Evolutionary conservation across 2,113 vertebrate species (phyloP).

Genomic region (Bungarus multicinctus): DNA sequence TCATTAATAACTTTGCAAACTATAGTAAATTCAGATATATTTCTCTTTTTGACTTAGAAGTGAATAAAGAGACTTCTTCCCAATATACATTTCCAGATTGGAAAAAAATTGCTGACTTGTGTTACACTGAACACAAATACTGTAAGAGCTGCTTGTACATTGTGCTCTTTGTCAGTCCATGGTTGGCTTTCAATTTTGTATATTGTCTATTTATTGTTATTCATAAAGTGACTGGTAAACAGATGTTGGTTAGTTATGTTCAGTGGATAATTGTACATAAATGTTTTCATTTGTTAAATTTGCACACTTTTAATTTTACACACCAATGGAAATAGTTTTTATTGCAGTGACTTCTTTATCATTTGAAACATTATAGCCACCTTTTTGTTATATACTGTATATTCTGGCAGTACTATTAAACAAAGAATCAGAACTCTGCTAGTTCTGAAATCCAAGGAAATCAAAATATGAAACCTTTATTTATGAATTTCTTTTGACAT

Average conservation of each 20-base stretch:
- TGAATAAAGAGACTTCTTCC: neutral
- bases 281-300: neutral
- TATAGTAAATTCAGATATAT: neutral
- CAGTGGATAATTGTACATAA: neutral
- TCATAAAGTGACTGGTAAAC: neutral
- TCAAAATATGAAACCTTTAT: conserved; percentile 66
- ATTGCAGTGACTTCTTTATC: conserved; percentile 53
- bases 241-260: neutral
- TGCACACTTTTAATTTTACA: conserved; percentile 33
- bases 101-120: neutral
- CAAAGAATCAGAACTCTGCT: conserved; percentile 53
- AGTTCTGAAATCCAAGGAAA: conserved; percentile 68
- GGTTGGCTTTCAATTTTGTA: neutral
- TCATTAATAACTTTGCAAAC: neutral
- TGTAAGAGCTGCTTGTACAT: neutral
- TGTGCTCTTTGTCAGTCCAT: neutral
- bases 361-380: conserved; percentile 66
- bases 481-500: conserved; percentile 65
- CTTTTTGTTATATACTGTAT: conserved; percentile 48
- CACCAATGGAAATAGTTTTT: conserved; percentile 51
- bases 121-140: neutral
- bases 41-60: neutral
- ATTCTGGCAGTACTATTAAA: conserved; percentile 56
- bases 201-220: neutral
- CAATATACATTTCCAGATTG: neutral